Evolutionary conservation across 2,888 invertebrate genomes (phyloP).

Genomic region (Griposia aprilina): DNA sequence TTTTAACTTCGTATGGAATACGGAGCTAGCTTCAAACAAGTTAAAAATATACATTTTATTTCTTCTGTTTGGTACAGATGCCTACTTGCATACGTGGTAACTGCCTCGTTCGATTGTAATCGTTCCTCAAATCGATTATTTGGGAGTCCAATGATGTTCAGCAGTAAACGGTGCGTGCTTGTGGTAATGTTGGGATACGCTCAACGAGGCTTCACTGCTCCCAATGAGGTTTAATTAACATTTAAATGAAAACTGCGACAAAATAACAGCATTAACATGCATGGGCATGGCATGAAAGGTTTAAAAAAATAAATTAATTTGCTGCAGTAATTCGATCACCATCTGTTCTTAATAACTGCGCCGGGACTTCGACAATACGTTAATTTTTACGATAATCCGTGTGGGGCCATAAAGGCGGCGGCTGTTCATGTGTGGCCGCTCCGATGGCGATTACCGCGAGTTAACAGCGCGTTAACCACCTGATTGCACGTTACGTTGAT

Average conservation of each 20-base stretch:
- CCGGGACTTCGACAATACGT: constrained; percentile 66
- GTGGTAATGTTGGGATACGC: constrained; percentile 4
- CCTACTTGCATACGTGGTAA: neutral
- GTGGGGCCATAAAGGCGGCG: constrained; percentile 55
- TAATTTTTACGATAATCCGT: constrained; percentile 68
- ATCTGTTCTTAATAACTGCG: constrained; percentile 60
- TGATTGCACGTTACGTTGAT: constrained; percentile 58
- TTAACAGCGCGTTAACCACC: constrained; percentile 63
- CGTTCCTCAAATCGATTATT: constrained; percentile 6
- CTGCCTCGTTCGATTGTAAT: neutral
- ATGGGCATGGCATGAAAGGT: too few species aligned
- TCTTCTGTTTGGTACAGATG: neutral
- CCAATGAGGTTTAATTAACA: constrained; percentile 37
- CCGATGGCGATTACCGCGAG: constrained; percentile 56
- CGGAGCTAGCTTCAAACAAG: neutral
- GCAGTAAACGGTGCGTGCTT: constrained; percentile 12
- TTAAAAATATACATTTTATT: neutral
- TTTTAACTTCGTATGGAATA: neutral
- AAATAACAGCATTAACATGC: constrained; percentile 40
- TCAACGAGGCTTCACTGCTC: neutral
- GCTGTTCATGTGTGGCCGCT: constrained; percentile 36
- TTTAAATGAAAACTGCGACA: constrained; percentile 41
- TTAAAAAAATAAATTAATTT: constrained; percentile 40
- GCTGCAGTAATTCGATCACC: constrained; percentile 48
- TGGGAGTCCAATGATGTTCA: neutral